Evolutionary conservation across 2,888 invertebrate species (phyloP), one percentile per base, ranked within the genome.

Genomic region (Drosophila imparisetae): DNA sequence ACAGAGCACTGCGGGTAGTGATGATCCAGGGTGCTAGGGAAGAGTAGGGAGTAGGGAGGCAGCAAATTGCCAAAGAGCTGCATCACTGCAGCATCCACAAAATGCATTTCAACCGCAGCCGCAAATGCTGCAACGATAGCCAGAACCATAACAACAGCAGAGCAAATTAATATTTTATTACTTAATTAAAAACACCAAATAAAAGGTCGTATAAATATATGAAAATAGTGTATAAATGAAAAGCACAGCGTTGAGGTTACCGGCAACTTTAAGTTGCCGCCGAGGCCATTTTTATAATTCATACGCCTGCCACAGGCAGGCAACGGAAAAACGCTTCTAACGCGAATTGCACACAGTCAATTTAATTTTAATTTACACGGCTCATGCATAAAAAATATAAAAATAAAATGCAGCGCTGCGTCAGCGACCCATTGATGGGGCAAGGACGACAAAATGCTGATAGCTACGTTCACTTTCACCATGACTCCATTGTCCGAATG

Each of bases 121-220:
- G 54, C 69, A 63, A 34, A 62, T 49, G 29, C 30, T 36, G n/a
- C 49, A 24, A 38, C 40, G 48, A 15, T 61, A 21, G 60, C 52
- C 48, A 59, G 72, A 66, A 38, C 58, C 65, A 66, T 67, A 73
- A 83, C 71, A 83, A 75, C 24, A 65, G 52, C 72, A 72, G 66
- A 58, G 60, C 69, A 83, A 86, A 85, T 85, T 89, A 85, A 85
- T 86, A 85, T 85, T 89, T 85, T 89, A 85, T 85, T 86, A 83
- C 84, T 85, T 85, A 89, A 89, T 85, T 84, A 84, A 84, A 84
- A 86, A 78, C 77, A 83, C 73, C 88, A 80, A 83, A 68, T 67
- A 65, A 78, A 72, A 50, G 62, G 62, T 61, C 70, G 66, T 80
- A 80, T 72, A 76, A 64, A 81, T 72, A 78, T 75, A 67, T 70